Evolutionary conservation across 1,140 invertebrate species (phyloP).

Genomic region (Branchinecta lindahli): DNA sequence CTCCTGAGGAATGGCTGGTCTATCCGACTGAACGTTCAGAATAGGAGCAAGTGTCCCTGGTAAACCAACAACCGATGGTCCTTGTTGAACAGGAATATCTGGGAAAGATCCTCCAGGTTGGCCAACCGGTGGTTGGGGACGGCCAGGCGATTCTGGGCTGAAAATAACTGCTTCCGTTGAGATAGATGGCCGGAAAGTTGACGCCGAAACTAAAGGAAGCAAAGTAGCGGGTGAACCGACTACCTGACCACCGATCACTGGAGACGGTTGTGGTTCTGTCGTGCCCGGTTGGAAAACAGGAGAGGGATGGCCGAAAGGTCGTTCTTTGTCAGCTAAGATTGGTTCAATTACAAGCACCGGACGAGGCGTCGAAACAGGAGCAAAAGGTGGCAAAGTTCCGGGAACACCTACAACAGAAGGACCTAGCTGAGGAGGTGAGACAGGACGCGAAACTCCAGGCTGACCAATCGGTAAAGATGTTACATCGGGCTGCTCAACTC

Average conservation of each 20-base stretch:
- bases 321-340: not conserved
- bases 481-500: not conserved
- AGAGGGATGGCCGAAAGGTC: too few relatives aligned
- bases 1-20: not conserved
- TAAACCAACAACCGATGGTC: not conserved
- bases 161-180: not conserved
- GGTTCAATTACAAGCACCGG: not conserved
- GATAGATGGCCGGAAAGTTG: not conserved
- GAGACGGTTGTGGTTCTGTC: too few relatives aligned
- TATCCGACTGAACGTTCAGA: not conserved
- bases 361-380: not conserved
- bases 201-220: not conserved
- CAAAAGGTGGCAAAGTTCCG: not conserved
- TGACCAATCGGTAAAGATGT: not conserved
- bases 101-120: not conserved
- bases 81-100: not conserved
- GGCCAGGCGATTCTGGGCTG: not conserved
- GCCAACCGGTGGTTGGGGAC: not conserved
- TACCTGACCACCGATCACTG: not conserved
- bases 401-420: not conserved
- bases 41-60: not conserved
- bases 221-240: not conserved
- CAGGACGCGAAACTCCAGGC: not conserved
- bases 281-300: too few relatives aligned
- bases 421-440: constrained; percentile 4